These are phyloP conservation scores for Aphodius sticticus DNA, from an alignment of 2,888 invertebrate species.

Conservation along the genomic window DNA sequence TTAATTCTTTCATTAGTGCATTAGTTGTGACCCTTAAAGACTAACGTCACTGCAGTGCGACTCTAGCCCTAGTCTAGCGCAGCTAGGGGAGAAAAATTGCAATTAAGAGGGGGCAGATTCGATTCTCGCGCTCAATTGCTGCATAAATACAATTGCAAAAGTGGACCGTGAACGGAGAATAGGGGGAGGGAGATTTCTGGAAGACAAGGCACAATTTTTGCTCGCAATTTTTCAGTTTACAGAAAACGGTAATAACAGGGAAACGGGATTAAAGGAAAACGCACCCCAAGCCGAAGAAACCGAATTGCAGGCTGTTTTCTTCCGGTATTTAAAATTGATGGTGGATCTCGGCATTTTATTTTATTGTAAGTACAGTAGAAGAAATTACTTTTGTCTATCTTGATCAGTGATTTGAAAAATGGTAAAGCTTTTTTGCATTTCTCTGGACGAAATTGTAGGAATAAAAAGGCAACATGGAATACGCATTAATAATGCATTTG, in stretches of 20 bases:
- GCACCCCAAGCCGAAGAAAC: background rate
- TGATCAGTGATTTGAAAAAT: no score
- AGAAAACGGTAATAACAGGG: constrained; percentile 4
- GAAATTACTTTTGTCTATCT: background rate
- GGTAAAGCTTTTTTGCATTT: no score
- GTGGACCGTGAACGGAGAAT: background rate
- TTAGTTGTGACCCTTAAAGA: background rate
- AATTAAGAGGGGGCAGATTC: background rate
- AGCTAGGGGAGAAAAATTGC: background rate
- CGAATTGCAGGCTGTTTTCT: background rate
- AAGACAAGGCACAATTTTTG: background rate
- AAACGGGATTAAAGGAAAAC: background rate
- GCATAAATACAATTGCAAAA: background rate
- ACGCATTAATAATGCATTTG: background rate
- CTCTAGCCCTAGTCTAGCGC: background rate
- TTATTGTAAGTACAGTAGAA: background rate
- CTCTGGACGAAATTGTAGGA: no score
- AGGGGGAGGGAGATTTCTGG: no score
- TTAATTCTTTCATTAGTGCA: constrained; percentile 4
- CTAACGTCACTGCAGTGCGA: background rate
- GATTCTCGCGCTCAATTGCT: background rate
- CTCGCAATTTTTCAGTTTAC: background rate
- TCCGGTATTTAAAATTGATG: background rate
- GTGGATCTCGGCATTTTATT: background rate
- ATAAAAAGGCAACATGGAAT: background rate